Conservation (phyloP, 2,113 vertebrate species). For the Triplophysa siluroides region DNA sequence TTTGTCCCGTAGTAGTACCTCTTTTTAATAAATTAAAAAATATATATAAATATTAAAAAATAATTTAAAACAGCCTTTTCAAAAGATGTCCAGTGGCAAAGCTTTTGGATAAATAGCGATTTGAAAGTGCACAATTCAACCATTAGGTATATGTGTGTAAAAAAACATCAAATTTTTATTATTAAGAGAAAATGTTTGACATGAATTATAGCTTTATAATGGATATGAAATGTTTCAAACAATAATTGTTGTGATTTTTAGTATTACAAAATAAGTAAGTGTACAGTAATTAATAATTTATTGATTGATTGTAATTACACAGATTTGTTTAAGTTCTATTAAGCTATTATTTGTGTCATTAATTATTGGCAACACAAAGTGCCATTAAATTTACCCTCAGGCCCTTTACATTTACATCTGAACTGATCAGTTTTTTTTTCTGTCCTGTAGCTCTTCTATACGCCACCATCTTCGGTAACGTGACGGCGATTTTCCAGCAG, state of each 20-base stretch:
- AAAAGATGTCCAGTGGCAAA: not conserved
- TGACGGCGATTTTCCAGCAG: conserved; percentile 98
- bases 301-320: not conserved
- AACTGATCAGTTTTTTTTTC: not conserved
- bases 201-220: not conserved
- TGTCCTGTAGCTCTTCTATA: conserved; percentile 89
- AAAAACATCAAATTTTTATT: not conserved
- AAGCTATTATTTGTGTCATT: too few relatives aligned
- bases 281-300: not conserved
- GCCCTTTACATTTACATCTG: not conserved
- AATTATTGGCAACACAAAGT: too few relatives aligned
- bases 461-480: conserved; percentile 98
- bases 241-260: not conserved
- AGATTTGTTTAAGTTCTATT: too few relatives aligned
- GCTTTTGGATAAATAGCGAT: not conserved
- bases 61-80: not conserved
- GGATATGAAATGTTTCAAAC: not conserved
- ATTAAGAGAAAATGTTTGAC: not conserved
- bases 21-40: too few relatives aligned
- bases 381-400: too few relatives aligned
- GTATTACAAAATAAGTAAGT: too few relatives aligned
- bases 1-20: not conserved
- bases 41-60: too few relatives aligned
- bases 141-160: not conserved
- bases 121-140: not conserved